phyloP scores from a whole-genome alignment of 1,140 invertebrate species.

The Drosophila fuyamai region DNA sequence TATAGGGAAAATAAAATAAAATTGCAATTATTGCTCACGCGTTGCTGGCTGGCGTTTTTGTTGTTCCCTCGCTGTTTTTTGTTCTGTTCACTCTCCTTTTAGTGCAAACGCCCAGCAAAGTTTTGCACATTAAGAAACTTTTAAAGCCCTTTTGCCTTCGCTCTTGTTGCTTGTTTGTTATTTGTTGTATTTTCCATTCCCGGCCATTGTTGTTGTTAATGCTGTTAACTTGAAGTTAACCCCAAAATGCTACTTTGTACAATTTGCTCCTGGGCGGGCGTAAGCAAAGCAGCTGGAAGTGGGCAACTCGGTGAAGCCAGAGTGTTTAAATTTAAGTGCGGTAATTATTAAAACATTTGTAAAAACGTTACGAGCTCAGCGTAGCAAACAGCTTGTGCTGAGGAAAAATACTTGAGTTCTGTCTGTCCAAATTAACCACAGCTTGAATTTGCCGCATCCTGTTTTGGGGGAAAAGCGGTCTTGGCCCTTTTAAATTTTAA shows the following conservation, averaged over 20 bases:
- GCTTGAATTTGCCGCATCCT: constrained; percentile 14
- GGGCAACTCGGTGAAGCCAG: constrained; percentile 20
- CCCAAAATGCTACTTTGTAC: constrained; percentile 71
- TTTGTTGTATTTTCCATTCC: constrained; percentile 39
- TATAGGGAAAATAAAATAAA: constrained; percentile 44
- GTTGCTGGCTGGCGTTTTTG: constrained; percentile 23
- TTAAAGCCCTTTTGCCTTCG: constrained; percentile 52
- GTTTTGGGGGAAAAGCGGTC: not conserved
- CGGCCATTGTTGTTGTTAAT: constrained; percentile 56
- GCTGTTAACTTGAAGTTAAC: constrained; percentile 71
- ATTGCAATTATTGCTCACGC: constrained; percentile 70
- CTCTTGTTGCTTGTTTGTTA: constrained; percentile 37
- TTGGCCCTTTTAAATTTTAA: constrained; percentile 35
- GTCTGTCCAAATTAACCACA: constrained; percentile 33
- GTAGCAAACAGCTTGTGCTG: constrained; percentile 21
- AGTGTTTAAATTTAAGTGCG: constrained; percentile 53
- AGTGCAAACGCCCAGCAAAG: constrained; percentile 45
- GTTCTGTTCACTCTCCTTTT: constrained; percentile 17
- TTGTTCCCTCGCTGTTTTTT: constrained; percentile 4
- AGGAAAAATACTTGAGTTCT: constrained; percentile 10
- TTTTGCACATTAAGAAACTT: constrained; percentile 59
- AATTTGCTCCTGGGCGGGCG: constrained; percentile 48
- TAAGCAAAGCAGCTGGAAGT: constrained; percentile 38
- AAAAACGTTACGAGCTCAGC: constrained; percentile 23
- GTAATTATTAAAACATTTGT: constrained; percentile 56